Percentiles rank a stretch among this genome's conserved stretches.
These are phyloP conservation scores for Pelecanoides urinatrix DNA, from an alignment of 2,113 vertebrate genomes.

Conservation along the genomic window DNA sequence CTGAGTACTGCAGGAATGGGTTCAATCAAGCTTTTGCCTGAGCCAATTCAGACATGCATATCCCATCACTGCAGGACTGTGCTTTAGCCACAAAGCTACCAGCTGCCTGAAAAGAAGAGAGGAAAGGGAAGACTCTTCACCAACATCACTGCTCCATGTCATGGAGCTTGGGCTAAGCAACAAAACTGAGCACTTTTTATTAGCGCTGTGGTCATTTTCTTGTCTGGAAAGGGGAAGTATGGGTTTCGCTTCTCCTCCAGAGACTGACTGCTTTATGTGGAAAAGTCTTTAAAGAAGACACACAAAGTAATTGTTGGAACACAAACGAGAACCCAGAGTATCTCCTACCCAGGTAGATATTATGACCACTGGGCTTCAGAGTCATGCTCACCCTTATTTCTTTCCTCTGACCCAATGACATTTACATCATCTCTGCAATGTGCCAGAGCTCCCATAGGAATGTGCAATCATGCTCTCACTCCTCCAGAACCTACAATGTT, in stretches of 20 bases:
- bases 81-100: background rate
- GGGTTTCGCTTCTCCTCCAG: background rate
- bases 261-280: background rate
- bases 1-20: background rate
- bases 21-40: background rate
- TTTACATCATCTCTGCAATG: background rate
- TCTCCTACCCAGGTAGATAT: background rate
- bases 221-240: background rate
- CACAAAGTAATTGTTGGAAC: background rate
- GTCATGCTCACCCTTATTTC: background rate
- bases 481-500: background rate
- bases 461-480: background rate
- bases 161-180: background rate
- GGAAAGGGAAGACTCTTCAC: background rate
- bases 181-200: background rate
- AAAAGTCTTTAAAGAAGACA: background rate
- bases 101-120: background rate
- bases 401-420: background rate
- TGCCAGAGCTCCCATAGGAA: background rate
- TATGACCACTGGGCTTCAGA: background rate
- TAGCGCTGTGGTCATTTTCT: background rate
- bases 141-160: background rate
- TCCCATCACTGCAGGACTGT: background rate
- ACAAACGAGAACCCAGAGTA: background rate
- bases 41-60: background rate